Conservation (phyloP, 1,140 invertebrate genomes). For the Cydia splendana region DNA sequence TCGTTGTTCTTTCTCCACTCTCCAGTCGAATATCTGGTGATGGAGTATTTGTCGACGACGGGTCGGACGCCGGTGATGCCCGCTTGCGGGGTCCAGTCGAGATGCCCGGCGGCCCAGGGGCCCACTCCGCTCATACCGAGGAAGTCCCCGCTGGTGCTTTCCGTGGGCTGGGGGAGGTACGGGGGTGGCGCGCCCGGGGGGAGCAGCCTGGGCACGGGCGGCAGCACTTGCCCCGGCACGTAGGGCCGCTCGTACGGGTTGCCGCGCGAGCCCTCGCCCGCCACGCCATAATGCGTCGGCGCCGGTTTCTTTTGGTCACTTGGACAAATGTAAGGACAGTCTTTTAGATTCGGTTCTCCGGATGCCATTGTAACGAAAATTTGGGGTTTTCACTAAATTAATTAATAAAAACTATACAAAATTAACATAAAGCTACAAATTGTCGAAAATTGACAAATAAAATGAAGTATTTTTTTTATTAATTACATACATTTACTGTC, state of each 20-base stretch:
- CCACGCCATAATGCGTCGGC: constrained; percentile 35
- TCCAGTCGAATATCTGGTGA: constrained; percentile 84
- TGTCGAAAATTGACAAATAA: not conserved
- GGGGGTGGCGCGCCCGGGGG: constrained; percentile 62
- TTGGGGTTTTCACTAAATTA: constrained; percentile 41
- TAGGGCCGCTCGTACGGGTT: constrained; percentile 55
- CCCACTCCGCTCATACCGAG: constrained; percentile 77
- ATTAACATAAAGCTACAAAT: constrained; percentile 21
- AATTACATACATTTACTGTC: no score
- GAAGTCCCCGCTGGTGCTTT: constrained; percentile 68
- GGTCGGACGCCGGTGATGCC: constrained; percentile 86
- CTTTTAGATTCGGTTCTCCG: constrained; percentile 39
- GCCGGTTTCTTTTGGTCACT: constrained; percentile 1
- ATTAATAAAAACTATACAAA: constrained; percentile 26
- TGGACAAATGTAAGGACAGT: constrained; percentile 66
- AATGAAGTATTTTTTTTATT: not conserved
- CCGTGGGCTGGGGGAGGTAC: constrained; percentile 68
- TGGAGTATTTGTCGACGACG: constrained; percentile 87
- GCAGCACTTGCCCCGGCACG: constrained; percentile 61
- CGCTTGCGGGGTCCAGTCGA: constrained; percentile 84
- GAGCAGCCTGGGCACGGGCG: constrained; percentile 57
- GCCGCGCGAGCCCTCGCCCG: constrained; percentile 40
- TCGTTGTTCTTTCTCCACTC: constrained; percentile 85
- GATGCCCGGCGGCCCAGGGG: constrained; percentile 85
- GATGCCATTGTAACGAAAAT: constrained; percentile 52